These are phyloP conservation scores for Oscheius sp. DNA, from an alignment of 2,888 invertebrate genomes.

Conservation along the genomic window DNA sequence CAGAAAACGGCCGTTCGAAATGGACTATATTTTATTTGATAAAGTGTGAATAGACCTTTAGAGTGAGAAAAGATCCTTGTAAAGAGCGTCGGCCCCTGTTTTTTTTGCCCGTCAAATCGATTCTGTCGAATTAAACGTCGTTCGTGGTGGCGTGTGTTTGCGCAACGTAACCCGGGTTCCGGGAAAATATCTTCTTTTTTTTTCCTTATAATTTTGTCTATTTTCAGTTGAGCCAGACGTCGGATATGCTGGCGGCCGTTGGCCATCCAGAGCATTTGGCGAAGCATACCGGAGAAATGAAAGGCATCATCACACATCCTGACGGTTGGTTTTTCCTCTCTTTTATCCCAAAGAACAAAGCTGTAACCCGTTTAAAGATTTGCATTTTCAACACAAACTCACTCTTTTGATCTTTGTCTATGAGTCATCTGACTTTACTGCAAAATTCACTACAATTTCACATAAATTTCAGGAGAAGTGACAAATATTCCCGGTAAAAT, in stretches of 20 bases:
- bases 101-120: slow-evolving; percentile 17
- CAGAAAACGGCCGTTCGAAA: no score
- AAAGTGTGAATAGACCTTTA: neutral
- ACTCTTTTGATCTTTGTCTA: neutral
- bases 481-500: slow-evolving; percentile 98
- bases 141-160: slow-evolving; percentile 16
- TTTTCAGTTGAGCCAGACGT: slow-evolving; percentile 34
- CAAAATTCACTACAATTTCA: neutral
- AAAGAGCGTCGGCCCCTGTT: neutral
- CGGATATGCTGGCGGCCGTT: slow-evolving; percentile 36
- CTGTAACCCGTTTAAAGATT: no score
- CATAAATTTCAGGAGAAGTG: slow-evolving; percentile 90
- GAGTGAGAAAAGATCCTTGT: neutral
- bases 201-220: neutral
- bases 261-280: slow-evolving; percentile 1
- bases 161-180: slow-evolving; percentile 27
- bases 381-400: neutral
- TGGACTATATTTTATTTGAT: no score
- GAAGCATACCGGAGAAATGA: slow-evolving; percentile 3
- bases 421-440: neutral
- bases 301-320: slow-evolving; percentile 54
- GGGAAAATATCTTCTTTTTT: no score
- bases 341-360: no score
- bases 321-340: slow-evolving; percentile 43
- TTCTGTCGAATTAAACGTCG: slow-evolving; percentile 13